Conservation (phyloP, 2,797 vertebrate genomes). For the Siniperca obscura region DNA sequence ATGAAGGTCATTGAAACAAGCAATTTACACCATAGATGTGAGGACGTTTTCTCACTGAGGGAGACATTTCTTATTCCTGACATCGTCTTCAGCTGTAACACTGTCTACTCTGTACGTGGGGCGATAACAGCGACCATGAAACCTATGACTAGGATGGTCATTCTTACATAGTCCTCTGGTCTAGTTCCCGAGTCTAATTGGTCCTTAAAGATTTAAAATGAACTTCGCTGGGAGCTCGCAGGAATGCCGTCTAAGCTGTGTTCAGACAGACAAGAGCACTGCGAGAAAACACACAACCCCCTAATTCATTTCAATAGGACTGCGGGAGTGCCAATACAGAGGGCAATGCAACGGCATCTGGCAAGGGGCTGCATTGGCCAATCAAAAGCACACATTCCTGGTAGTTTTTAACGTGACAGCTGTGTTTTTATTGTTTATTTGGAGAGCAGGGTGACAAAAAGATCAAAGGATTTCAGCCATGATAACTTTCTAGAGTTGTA, state of each 20-base stretch:
- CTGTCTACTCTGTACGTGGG: neutral
- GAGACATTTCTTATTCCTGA: neutral
- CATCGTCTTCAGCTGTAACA: slow-evolving; percentile 2
- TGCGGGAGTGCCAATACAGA: neutral
- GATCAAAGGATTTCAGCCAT: neutral
- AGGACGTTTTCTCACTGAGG: neutral
- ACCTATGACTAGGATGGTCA: neutral
- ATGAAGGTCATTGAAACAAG: slow-evolving; percentile 46
- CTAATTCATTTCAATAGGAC: neutral
- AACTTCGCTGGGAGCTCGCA: neutral
- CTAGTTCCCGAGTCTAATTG: neutral
- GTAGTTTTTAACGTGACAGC: neutral
- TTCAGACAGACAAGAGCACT: neutral
- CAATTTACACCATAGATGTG: neutral
- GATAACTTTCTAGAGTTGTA: neutral
- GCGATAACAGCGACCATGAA: neutral
- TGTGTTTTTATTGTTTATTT: neutral
- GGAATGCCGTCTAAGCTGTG: neutral
- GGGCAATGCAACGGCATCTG: neutral
- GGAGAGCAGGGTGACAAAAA: neutral
- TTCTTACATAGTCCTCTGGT: neutral
- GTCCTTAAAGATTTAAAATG: neutral
- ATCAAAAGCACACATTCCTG: neutral
- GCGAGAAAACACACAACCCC: neutral
- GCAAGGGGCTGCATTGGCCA: neutral